Base-by-base conservation (phyloP, 2,797 vertebrate genomes). In the Hypotaenidia philippensis region DNA sequence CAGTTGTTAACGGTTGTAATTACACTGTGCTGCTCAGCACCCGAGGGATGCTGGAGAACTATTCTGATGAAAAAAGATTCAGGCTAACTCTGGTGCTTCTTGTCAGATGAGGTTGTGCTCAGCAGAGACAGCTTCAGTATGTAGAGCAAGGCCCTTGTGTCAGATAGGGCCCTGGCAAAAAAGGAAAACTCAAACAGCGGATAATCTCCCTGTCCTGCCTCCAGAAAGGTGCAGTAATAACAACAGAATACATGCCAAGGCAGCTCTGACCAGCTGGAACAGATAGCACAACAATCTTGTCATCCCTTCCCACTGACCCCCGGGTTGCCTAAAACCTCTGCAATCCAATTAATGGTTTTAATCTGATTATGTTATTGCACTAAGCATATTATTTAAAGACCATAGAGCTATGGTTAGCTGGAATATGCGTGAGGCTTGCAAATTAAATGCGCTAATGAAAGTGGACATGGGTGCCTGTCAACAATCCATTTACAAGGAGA, bases 321-420 rank as follows among this genome's bases (percentile, higher is more conserved):
- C 45, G 55, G 52, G 69, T 45, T 94, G 85, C 81, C 85, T 55
- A 70, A 94, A 94, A 36, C 75, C 71, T 70, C 77, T 78, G 80
- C 77, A 91, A 84, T 88, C 82, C 63, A 59, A 45, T 88, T 64
- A 57, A 1, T 61, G 44, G 14, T 7, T 82, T 76, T 94, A 91
- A 92, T 91, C 87, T 75, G 69, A n/a, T 78, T 88, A 65, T 91
- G 74, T 79, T 88, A 59, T 6, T 94, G 83, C 90, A 69, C 90
- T 96, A 65, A 90, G 68, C 52, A 11, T 32, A 45, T 96, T 86
- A 91, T 23, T 94, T 93, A 87, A 69, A 86, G 87, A 20, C 87
- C 63, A 7, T 21, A 4, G 45, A 90, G 89, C 44, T 90, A 49
- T 25, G 71, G 69, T 55, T 77, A 82, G 71, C 76, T 91, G 71